A percentile compares a stretch with the other conserved stretches of the same genome.
These are phyloP conservation scores for Bubalus kerabau DNA, from an alignment of 2,113 vertebrate species.

Conservation along the genomic window DNA sequence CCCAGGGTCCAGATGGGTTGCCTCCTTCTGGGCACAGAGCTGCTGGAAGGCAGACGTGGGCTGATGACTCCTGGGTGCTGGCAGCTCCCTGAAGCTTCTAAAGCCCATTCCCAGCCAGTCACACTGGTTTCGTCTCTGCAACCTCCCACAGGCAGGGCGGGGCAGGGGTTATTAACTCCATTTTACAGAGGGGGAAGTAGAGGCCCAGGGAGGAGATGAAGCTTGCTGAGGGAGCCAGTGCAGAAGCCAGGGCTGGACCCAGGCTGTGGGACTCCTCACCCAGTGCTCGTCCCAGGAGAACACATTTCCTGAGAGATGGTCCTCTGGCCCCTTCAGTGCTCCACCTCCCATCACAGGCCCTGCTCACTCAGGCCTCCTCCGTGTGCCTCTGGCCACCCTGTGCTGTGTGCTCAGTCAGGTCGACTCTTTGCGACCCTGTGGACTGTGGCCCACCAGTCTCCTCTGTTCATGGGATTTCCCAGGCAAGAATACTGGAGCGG, in stretches of 20 bases:
- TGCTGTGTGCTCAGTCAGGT: not conserved
- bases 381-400: not conserved
- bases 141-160: not conserved
- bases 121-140: constrained; percentile 35
- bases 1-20: not conserved
- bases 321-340: not conserved
- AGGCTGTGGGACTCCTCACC: not conserved
- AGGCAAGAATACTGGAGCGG: not conserved
- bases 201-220: constrained; percentile 2
- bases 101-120: not conserved
- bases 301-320: rapidly evolving
- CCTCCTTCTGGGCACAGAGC: not conserved
- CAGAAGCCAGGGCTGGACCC: not conserved
- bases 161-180: constrained; percentile 35
- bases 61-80: not conserved
- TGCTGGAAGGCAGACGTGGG: not conserved
- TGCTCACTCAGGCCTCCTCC: not conserved
- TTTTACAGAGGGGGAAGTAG: constrained; percentile 51
- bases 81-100: not conserved
- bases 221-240: not conserved
- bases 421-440: not conserved
- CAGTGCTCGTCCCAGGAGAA: not conserved
- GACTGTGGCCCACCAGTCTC: not conserved
- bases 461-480: not conserved
- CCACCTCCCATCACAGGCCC: not conserved